Evolutionary conservation across 2,888 invertebrate genomes (phyloP).

Genomic region (Oscheius sp.): DNA sequence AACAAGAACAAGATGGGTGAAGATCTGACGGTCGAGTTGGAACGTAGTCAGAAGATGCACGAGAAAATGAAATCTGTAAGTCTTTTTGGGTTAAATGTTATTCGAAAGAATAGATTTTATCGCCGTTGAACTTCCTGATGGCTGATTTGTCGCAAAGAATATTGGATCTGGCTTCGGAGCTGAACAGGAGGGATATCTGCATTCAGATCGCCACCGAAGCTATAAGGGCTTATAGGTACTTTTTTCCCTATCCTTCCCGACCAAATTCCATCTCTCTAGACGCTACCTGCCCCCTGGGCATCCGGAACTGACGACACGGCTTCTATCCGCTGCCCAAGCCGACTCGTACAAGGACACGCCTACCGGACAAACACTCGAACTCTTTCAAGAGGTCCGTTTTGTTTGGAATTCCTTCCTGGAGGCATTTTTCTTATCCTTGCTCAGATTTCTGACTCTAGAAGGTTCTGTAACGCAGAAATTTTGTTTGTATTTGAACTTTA

Average conservation of each 20-base stretch:
- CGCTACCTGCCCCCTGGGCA: slow-evolving; percentile 37
- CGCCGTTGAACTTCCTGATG: slow-evolving; percentile 35
- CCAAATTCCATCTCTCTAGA: slow-evolving; percentile 29
- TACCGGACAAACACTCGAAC: slow-evolving; percentile 35
- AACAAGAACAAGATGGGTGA: slow-evolving; percentile 6
- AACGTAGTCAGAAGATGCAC: slow-evolving; percentile 20
- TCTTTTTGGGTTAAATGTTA: no score
- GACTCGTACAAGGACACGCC: slow-evolving; percentile 31
- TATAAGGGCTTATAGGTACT: slow-evolving; percentile 33
- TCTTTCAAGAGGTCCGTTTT: slow-evolving; percentile 36
- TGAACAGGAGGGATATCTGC: slow-evolving; percentile 17
- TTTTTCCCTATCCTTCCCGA: background rate
- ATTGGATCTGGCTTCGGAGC: slow-evolving; percentile 11
- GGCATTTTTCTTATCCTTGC: no score
- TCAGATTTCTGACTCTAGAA: no score
- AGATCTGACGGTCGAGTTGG: slow-evolving; percentile 20
- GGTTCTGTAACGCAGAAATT: no score
- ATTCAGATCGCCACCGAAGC: slow-evolving; percentile 26
- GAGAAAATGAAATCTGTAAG: slow-evolving; percentile 25
- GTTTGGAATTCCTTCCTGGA: background rate
- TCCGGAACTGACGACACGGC: slow-evolving; percentile 36
- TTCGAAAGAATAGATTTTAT: slow-evolving; percentile 28
- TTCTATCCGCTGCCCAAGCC: slow-evolving; percentile 22
- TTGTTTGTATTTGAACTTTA: no score
- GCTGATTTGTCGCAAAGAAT: slow-evolving; percentile 30